phyloP scores from a whole-genome alignment of 1,140 invertebrate genomes.

The Drosophila rufa region DNA sequence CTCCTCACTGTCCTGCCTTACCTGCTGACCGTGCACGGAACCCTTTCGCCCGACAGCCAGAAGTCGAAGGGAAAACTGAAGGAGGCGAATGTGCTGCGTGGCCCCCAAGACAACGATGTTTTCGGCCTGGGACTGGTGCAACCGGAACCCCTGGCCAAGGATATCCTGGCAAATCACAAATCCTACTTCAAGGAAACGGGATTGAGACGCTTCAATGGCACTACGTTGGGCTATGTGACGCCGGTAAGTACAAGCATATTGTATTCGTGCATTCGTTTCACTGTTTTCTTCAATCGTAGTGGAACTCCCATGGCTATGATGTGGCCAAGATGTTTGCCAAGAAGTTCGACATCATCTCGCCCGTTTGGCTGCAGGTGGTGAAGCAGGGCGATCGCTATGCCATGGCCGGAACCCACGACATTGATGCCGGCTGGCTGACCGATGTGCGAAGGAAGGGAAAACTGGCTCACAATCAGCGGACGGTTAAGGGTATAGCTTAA shows the following conservation, averaged over 20 bases:
- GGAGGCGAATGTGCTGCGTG: slow-evolving; percentile 86
- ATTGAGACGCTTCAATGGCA: slow-evolving; percentile 88
- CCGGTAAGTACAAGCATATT: slow-evolving; percentile 88
- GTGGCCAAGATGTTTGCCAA: slow-evolving; percentile 95
- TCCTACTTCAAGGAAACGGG: slow-evolving; percentile 90
- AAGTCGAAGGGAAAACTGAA: slow-evolving; percentile 85
- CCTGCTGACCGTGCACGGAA: slow-evolving; percentile 64
- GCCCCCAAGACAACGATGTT: slow-evolving; percentile 89
- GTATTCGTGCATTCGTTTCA: neutral
- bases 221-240: slow-evolving; percentile 95
- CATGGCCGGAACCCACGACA: slow-evolving; percentile 90
- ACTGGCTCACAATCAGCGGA: slow-evolving; percentile 85
- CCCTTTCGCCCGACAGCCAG: slow-evolving; percentile 86
- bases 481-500: slow-evolving; percentile 51
- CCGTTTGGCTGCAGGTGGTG: slow-evolving; percentile 95
- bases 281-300: slow-evolving; percentile 87
- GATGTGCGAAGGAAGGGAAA: slow-evolving; percentile 87
- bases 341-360: slow-evolving; percentile 96
- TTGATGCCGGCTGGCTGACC: slow-evolving; percentile 93
- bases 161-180: slow-evolving; percentile 91
- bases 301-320: slow-evolving; percentile 98
- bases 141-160: slow-evolving; percentile 88
- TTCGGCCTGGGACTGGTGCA: slow-evolving; percentile 89
- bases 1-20: slow-evolving; percentile 38
- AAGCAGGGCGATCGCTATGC: slow-evolving; percentile 88